phyloP scores from a whole-genome alignment of 2,113 vertebrate species.

The Petromus typicus region DNA sequence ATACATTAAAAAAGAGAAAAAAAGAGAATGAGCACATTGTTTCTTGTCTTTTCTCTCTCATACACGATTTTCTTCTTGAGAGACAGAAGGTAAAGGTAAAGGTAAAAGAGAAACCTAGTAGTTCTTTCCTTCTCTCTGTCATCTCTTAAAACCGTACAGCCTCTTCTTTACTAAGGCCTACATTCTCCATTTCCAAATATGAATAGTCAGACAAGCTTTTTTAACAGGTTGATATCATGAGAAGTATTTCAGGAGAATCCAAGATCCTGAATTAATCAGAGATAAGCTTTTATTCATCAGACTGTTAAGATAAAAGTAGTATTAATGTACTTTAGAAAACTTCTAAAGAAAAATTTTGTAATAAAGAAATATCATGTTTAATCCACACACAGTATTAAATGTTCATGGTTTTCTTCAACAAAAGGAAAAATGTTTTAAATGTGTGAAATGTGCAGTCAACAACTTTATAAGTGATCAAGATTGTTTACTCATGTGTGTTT shows the following conservation, averaged over 20 bases:
- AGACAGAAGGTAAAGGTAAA: not conserved
- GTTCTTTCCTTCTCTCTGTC: not conserved
- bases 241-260: not conserved
- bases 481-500: not conserved
- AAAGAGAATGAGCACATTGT: not conserved
- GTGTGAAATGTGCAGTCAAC: not conserved
- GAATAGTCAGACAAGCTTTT: not conserved
- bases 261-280: conserved; percentile 13
- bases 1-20: too few species aligned
- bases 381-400: not conserved
- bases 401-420: not conserved
- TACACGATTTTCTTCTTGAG: not conserved
- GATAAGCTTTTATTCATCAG: conserved; percentile 16
- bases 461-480: not conserved
- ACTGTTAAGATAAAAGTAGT: not conserved
- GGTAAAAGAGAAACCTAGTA: not conserved
- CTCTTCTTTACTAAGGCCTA: not conserved
- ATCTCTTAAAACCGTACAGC: not conserved
- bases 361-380: conserved; percentile 9
- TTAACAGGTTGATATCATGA: conserved; percentile 6
- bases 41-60: not conserved
- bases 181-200: not conserved
- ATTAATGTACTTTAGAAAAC: not conserved
- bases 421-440: not conserved
- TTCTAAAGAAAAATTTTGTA: not conserved